Evolutionary conservation across 2,797 vertebrate species (phyloP).

Genomic region (Phyllotis vaccarum): DNA sequence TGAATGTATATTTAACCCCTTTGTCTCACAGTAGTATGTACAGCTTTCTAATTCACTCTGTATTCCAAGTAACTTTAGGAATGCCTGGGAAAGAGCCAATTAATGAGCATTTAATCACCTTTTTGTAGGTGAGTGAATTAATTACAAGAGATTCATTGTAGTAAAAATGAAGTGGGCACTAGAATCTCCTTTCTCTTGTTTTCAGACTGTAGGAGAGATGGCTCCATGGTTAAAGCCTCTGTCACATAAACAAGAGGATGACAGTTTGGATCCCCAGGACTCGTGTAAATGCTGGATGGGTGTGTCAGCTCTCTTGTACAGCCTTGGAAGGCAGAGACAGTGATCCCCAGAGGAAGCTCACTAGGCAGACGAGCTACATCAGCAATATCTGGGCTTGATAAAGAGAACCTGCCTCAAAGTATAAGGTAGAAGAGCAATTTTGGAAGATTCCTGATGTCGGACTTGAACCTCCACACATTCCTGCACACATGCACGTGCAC

Average conservation of each 20-base stretch:
- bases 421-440: background rate
- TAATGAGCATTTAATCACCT: background rate
- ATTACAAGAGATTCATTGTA: constrained; percentile 15
- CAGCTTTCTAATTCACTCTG: background rate
- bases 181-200: constrained; percentile 47
- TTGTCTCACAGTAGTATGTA: background rate
- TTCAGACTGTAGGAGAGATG: background rate
- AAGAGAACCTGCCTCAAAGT: background rate
- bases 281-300: background rate
- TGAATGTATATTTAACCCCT: background rate
- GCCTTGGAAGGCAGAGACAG: background rate
- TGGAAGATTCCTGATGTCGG: background rate
- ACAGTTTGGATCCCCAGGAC: background rate
- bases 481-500: too few species aligned
- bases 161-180: background rate
- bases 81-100: background rate
- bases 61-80: background rate
- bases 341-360: background rate
- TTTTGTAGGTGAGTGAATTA: constrained; percentile 46
- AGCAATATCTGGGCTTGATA: background rate
- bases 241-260: background rate
- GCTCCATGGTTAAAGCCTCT: background rate
- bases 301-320: background rate
- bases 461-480: background rate
- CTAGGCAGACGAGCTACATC: background rate